These are phyloP conservation scores for Cottus gobio DNA, from an alignment of 2,113 vertebrate species.

Conservation along the genomic window DNA sequence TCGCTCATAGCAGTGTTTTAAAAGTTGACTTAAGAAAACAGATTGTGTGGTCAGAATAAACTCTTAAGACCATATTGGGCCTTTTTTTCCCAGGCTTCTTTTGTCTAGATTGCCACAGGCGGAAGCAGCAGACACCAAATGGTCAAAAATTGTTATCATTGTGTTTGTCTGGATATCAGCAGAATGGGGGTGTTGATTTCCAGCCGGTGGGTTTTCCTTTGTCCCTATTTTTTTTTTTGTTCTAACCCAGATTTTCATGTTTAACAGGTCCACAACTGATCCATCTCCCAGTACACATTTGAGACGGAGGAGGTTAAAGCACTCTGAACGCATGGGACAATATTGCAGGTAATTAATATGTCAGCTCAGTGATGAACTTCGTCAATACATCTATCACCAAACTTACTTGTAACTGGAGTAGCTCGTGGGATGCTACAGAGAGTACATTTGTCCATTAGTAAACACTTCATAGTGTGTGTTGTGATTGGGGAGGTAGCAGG, in stretches of 20 bases:
- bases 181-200: constrained; percentile 75
- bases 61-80: constrained; percentile 85
- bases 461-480: constrained; percentile 79
- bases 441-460: constrained; percentile 78
- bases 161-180: constrained; percentile 79
- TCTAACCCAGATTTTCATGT: constrained; percentile 74
- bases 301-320: constrained; percentile 70
- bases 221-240: constrained; percentile 64
- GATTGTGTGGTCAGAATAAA: constrained; percentile 85
- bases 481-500: constrained; percentile 66
- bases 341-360: constrained; percentile 76
- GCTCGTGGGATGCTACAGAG: constrained; percentile 63
- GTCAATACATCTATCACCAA: constrained; percentile 69
- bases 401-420: constrained; percentile 68
- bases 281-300: constrained; percentile 32
- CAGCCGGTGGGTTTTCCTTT: constrained; percentile 74
- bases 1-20: constrained; percentile 83
- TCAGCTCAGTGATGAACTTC: constrained; percentile 71
- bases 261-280: constrained; percentile 68
- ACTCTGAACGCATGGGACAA: constrained; percentile 54
- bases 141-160: constrained; percentile 81
- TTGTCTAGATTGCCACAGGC: constrained; percentile 83
- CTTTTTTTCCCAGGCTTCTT: constrained; percentile 66
- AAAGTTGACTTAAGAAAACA: constrained; percentile 86
- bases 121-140: constrained; percentile 83